Base-by-base conservation (phyloP, 2,113 vertebrate genomes). In the Callospermophilus lateralis region DNA sequence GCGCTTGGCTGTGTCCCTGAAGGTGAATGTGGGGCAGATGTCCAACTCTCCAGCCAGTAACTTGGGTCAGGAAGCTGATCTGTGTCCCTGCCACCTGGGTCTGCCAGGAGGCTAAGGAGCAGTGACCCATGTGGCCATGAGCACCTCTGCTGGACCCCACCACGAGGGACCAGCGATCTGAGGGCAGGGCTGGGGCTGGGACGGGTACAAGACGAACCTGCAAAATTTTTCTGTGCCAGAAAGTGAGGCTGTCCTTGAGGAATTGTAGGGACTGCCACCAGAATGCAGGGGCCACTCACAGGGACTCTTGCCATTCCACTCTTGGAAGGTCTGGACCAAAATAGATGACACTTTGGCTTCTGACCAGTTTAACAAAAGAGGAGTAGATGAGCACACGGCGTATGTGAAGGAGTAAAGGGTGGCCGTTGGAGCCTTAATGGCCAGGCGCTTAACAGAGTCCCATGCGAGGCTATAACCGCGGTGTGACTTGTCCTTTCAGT, bases 1-100 rank as follows among this genome's bases (percentile, higher is more conserved):
- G 1, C 61, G 8, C 55, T 58, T 20, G 20, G 19, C 55, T 5
- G 17, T 20, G 55, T 11, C 2, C 2, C 55, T 45, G 45, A 8
- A 45, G 48, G 48, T 16, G 73, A 77, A 4, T 4, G 53, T 22
- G 42, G 16, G 4, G 0, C 4, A 26, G n/a, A 10, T 39, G 26
- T 17, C 1, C 3, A 28, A 0, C 28, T 32, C 53, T 61, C 19
- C 16, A 55, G 24, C 0, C 3, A 0, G 22, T 24, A 19, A 3
- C 22, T 58, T 6, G 48, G 34, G 77, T 39, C 22, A 15, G 48
- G 48, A 51, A 13, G 28, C 12, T 1, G 12, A n/a, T 2, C 32
- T 2, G 15, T 17, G 22, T 4, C 1, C 1, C 0, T 26, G 9
- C n/a, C n/a, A 24, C 76, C 74, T 16, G 3, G 45, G 19, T 34